Conservation (phyloP, 2,113 vertebrate genomes). For the Sakesphorus luctuosus region DNA sequence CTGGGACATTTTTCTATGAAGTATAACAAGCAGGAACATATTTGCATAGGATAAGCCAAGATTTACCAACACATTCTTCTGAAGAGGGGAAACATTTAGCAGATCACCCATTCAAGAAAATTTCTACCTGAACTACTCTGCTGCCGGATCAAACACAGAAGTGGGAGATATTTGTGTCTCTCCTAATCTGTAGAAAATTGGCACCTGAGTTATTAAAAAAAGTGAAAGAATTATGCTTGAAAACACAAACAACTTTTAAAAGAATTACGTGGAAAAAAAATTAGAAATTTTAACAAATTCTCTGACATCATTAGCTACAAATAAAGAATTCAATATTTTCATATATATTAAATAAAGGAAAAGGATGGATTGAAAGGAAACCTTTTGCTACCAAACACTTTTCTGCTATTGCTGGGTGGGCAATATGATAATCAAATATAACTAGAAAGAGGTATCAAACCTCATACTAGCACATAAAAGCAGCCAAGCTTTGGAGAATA, state of each 20-base stretch:
- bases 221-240: not conserved
- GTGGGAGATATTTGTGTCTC: not conserved
- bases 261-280: not conserved
- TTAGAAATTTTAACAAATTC: accelerated
- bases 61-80: not conserved
- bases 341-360: not conserved
- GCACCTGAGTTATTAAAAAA: not conserved
- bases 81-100: not conserved
- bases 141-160: not conserved
- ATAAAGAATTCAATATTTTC: not conserved
- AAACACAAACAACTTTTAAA: not conserved
- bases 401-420: not conserved
- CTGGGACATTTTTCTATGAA: not conserved
- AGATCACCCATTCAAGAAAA: not conserved
- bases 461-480: not conserved
- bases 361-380: not conserved
- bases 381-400: not conserved
- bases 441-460: not conserved
- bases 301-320: not conserved
- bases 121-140: not conserved
- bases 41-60: not conserved
- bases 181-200: not conserved
- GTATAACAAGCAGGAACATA: not conserved
- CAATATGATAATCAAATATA: not conserved
- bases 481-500: not conserved